Percentiles rank a stretch among this genome's conserved stretches.
These are phyloP conservation scores for Drosophila mayaguana DNA, from an alignment of 2,888 invertebrate species.

Conservation along the genomic window DNA sequence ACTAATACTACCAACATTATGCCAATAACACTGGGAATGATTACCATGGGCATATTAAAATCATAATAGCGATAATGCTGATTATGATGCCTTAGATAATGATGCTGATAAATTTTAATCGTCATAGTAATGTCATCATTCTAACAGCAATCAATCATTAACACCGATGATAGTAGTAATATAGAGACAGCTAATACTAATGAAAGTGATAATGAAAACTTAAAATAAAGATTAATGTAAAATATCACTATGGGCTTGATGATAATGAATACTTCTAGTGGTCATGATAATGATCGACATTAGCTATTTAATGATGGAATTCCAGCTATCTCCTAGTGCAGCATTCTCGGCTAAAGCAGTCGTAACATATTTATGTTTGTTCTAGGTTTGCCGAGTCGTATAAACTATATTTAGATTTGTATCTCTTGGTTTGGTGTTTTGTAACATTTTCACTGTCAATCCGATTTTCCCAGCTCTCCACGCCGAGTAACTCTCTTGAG, in stretches of 20 bases:
- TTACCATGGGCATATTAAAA: no score
- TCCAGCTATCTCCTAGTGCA: neutral
- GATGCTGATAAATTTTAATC: no score
- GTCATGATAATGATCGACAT: neutral
- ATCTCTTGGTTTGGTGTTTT: neutral
- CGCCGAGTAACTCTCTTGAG: neutral
- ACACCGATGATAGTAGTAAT: neutral
- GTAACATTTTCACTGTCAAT: constrained; percentile 9
- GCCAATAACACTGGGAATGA: no score
- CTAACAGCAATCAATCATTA: no score
- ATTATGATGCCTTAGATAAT: no score
- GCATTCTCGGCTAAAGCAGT: neutral
- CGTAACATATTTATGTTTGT: constrained; percentile 2
- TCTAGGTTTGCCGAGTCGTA: neutral
- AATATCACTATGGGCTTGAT: accelerated
- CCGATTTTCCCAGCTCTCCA: neutral
- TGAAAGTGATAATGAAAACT: no score
- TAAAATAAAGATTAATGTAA: no score
- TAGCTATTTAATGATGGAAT: neutral
- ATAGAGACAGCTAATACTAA: neutral
- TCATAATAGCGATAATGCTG: no score
- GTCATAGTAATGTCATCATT: no score
- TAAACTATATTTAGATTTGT: constrained; percentile 6
- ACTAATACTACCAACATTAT: no score
- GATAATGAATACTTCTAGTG: neutral